Base-by-base conservation (phyloP, 2,797 vertebrate species). In the Malurus leucopterus region DNA sequence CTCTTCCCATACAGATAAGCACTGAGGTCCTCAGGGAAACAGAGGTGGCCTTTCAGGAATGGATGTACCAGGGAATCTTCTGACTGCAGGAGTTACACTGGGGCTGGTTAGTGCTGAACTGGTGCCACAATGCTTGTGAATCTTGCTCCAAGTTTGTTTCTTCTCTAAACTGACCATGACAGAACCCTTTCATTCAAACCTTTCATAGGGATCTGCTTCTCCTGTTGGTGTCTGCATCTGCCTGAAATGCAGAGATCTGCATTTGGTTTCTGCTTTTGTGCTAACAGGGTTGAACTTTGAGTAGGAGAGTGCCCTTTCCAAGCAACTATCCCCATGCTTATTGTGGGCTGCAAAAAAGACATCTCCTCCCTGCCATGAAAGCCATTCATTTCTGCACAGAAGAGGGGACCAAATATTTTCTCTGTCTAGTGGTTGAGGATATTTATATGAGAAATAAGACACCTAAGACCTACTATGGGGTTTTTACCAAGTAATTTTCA, bases 21-120 rank as follows among this genome's bases (percentile, higher is more conserved):
- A 49, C 29, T 3, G 4, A 61, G 5, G 9, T 51, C 18, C 5
- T 2, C 18, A 24, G 71, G 27, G 36, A 69, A 47, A n/a, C 0
- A 1, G 32, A 81, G 7, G 32, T 44, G 38, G 46, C 9, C 8
- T 58, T 59, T 44, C 57, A 76, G 71, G 34, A 40, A 16, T 4
- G 0, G 0, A 4, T 51, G 1, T 27, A 51, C 23, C 44, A 47
- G 21, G 34, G 7, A 55, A 62, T 36, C 21, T 71, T 30, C 75
- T 46, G 15, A 36, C 6, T 51, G 36, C 4, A 18, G 32, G 5
- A 65, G 13, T 59, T 63, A 43, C n/a, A 36, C 9, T 18, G 40
- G 19, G 8, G 2, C 27, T 26, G 51, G 30, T 59, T 46, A 50
- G 46, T 20, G 51, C 34, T 53, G 27, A 63, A 23, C 20, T 47